Conservation (phyloP, 1,140 invertebrate genomes). For the Scaptodrosophila lebanonensis region DNA sequence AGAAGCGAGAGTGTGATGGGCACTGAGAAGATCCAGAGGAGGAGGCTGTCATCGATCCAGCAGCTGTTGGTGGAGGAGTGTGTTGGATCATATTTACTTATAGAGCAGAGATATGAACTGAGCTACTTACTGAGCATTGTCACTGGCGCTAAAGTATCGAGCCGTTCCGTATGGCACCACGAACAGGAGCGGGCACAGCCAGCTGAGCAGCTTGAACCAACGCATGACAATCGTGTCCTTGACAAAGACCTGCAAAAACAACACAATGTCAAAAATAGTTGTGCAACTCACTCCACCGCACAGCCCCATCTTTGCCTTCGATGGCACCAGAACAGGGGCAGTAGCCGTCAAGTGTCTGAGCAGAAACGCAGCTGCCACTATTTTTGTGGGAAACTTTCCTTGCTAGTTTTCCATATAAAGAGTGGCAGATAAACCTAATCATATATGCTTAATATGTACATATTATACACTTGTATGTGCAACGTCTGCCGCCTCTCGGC, state of each 20-base stretch:
- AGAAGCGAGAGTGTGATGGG: conserved; percentile 86
- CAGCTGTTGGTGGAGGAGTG: conserved; percentile 80
- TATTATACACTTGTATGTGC: no score
- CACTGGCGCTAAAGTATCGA: conserved; percentile 79
- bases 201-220: conserved; percentile 88
- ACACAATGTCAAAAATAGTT: neutral
- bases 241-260: conserved; percentile 78
- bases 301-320: no score
- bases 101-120: neutral
- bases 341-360: no score
- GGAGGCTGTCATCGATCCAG: conserved; percentile 86
- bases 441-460: no score
- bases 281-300: no score
- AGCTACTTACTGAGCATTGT: conserved; percentile 82
- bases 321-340: no score
- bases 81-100: neutral
- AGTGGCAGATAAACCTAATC: no score
- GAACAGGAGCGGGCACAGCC: conserved; percentile 84
- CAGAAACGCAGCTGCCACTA: no score
- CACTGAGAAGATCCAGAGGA: conserved; percentile 83
- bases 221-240: conserved; percentile 81
- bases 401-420: no score
- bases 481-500: no score
- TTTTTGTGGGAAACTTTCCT: no score
- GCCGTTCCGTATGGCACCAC: conserved; percentile 81